Conservation (phyloP, 2,797 vertebrate genomes). For the Toxotes lorentzi region DNA sequence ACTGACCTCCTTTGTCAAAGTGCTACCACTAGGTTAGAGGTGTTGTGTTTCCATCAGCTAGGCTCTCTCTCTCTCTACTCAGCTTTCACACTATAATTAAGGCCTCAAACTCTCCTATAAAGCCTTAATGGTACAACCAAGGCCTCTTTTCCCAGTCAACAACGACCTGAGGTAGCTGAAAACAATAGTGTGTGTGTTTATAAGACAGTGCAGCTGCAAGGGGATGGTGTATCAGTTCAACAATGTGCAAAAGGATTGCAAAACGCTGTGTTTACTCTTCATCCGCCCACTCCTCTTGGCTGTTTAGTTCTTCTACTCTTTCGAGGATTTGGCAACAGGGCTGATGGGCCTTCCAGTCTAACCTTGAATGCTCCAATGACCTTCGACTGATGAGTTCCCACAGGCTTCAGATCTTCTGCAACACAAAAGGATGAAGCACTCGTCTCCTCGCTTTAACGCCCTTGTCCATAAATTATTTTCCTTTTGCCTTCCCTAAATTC, state of each 20-base stretch:
- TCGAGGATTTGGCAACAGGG: conserved; percentile 76
- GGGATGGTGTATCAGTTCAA: conserved; percentile 65
- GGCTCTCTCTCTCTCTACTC: conserved; percentile 36
- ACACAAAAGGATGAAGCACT: conserved; percentile 19
- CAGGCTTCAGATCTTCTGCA: conserved; percentile 39
- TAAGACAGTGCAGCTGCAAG: conserved; percentile 61
- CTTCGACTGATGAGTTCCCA: conserved; percentile 52
- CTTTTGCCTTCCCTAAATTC: conserved; percentile 35
- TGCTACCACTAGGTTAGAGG: conserved; percentile 69
- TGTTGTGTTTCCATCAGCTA: conserved; percentile 73
- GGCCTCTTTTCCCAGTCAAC: conserved; percentile 54
- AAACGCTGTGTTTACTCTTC: conserved; percentile 76
- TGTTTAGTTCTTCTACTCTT: conserved; percentile 74
- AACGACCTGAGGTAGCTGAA: conserved; percentile 54
- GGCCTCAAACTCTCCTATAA: conserved; percentile 40
- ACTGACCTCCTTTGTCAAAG: conserved; percentile 75
- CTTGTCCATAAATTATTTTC: conserved; percentile 32
- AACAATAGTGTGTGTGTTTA: conserved; percentile 65
- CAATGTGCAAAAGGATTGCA: conserved; percentile 68
- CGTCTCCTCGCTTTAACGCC: conserved; percentile 17
- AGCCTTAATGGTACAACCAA: conserved; percentile 46
- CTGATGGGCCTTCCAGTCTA: conserved; percentile 57
- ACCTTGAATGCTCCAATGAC: conserved; percentile 56
- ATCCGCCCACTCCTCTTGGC: conserved; percentile 66
- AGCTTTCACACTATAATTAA: conserved; percentile 63